Base-by-base conservation (phyloP, 2,113 vertebrate species). In the Atlantisia rogersi region DNA sequence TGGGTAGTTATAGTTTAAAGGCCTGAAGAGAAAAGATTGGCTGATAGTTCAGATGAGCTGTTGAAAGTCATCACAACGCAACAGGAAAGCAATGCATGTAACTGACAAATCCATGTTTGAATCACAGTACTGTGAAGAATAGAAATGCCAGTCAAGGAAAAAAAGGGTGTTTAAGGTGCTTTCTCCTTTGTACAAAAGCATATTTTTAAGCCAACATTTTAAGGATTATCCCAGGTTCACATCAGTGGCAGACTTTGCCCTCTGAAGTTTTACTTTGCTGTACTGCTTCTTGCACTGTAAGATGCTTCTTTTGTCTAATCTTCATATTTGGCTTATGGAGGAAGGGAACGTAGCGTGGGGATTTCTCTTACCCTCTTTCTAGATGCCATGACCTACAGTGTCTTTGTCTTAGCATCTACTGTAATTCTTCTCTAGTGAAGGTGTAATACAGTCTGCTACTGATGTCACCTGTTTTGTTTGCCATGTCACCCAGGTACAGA, bases 361-460 rank as follows among this genome's bases (percentile, higher is more conserved):
- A 32, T 59, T 71, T 39, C 17, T 26, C 44, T 48, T 12, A 1
- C 9, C 15, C 19, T 55, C 24, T 82, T 44, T 4, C 46, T 21
- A 74, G 84, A 31, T 8, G 13, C 73, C 2, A 2, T 25, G 6
- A 1, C 11, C 17, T 37, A 16, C 25, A 24, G 21, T 35, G 15
- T 58, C 42, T 22, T 68, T 40, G 15, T 52, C 42, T 19, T 68
- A 21, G n/a, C 40, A 1, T 29, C 58, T 53, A 46, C 52, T 56
- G 53, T 6, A 14, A 37, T 2, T 37, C 25, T 78, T 26, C 42
- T 1, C 40, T 12, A 31, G 48, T 16, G 59, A 48, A 12, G 20
- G n/a, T 62, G 48, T 48, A 21, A 48, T 0, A 28, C 28, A 29
- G 0, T 9, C 26, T 9, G 2, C 46, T 37, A 4, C 35, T 31